phyloP scores from a whole-genome alignment of 2,888 invertebrate species.

The Blastobasis adustella region DNA sequence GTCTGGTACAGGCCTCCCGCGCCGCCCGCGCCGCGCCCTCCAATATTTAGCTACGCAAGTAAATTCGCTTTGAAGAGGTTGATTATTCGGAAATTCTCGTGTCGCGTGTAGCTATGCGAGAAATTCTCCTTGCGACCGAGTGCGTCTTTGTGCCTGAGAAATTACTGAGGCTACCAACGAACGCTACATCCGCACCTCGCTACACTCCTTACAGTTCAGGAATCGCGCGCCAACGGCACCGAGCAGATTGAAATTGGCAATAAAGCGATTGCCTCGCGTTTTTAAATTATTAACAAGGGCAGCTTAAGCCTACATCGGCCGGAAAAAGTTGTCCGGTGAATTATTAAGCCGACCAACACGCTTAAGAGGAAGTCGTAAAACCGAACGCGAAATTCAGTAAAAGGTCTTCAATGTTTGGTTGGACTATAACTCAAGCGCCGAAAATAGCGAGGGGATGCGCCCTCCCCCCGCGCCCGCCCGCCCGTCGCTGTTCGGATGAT shows the following conservation, averaged over 20 bases:
- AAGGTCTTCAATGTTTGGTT: slow-evolving; percentile 70
- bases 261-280: not conserved
- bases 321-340: slow-evolving; percentile 49
- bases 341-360: slow-evolving; percentile 60
- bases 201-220: not conserved
- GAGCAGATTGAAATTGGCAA: no score
- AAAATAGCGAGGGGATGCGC: slow-evolving; percentile 62
- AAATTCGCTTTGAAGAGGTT: slow-evolving; percentile 65
- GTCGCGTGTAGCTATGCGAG: slow-evolving; percentile 28
- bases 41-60: slow-evolving; percentile 61
- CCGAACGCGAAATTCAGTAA: slow-evolving; percentile 65
- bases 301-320: slow-evolving; percentile 33
- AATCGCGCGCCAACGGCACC: no score
- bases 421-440: slow-evolving; percentile 67
- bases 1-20: slow-evolving; percentile 68
- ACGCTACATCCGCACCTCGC: no score
- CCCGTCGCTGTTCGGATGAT: slow-evolving; percentile 53
- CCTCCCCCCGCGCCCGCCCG: slow-evolving; percentile 23
- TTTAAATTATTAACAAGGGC: slow-evolving; percentile 38
- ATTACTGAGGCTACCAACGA: no score
- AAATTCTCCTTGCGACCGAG: slow-evolving; percentile 21
- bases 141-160: slow-evolving; percentile 5
- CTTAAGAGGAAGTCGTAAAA: slow-evolving; percentile 65
- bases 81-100: slow-evolving; percentile 67
- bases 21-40: slow-evolving; percentile 45